Evolutionary conservation across 2,888 invertebrate species (phyloP), one percentile per base, ranked within the genome.

Genomic region (Altica lythri): DNA sequence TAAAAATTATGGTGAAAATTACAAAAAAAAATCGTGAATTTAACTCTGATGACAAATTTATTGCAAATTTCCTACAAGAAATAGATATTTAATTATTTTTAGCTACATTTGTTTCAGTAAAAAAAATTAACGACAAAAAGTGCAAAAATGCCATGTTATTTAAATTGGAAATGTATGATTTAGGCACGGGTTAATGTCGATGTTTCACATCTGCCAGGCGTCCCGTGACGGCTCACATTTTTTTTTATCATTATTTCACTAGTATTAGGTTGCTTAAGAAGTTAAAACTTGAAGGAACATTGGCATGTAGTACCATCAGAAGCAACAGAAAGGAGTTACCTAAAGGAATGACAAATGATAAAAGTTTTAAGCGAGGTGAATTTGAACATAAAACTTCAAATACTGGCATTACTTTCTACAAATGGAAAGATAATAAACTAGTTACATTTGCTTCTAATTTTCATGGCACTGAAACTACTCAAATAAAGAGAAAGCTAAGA

Each of bases 401-500:
- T 12, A 48, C 38, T 29, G 48, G 48, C 16, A 48, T 48, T 4
- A 38, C 48, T 25, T 48, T 38, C 27, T 48, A 16, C 48, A 48
- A 37, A 37, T 48, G 38, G 48, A 48, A 48, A 8, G 48, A 48
- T 27, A 48, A 48, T 37, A 37, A 9, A 48, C 17, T 48, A 30
- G 48, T 48, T 37, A 37, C 37, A 9, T 29, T 38, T 5, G 48
- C 48, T 14, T 45, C 45, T 10, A 32, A 45, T 10, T 45, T 45
- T 45, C 30, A 45, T 45, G 45, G 45, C 12, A 30, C 32, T 17
- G 32, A 45, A 25, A 37, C 47, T 8, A 19, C 19, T 4, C 4
- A 37, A 35, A 14, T 47, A 9, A 35, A 25, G 12, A 27, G 27
- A 47, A 37, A 37, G 16, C 12, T 25, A 10, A 12, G 16, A 37